Percentiles rank a stretch among this genome's conserved stretches.
These are phyloP conservation scores for Eupithecia pulchellata DNA, from an alignment of 2,888 invertebrate genomes.

Conservation along the genomic window DNA sequence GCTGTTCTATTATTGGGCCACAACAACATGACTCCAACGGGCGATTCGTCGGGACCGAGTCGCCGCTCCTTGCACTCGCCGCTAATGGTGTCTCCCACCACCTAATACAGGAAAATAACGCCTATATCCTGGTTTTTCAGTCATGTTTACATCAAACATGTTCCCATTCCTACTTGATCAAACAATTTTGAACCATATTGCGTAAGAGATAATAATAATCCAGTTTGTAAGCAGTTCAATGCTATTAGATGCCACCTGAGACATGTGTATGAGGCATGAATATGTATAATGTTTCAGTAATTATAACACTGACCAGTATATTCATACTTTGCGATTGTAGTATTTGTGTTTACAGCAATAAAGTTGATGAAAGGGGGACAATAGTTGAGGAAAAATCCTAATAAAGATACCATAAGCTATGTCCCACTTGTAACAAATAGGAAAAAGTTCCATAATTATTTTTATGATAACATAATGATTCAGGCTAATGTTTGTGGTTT, in stretches of 20 bases:
- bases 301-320: constrained; percentile 7
- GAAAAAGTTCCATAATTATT: not conserved
- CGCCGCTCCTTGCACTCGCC: constrained; percentile 97
- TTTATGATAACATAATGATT: not conserved
- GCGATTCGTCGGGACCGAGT: constrained; percentile 92
- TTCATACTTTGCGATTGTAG: not conserved
- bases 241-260: constrained; percentile 19
- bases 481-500: not conserved
- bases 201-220: constrained; percentile 10
- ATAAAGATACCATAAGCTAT: too few species aligned
- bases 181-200: constrained; percentile 12
- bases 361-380: not conserved
- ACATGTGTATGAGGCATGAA: constrained; percentile 19
- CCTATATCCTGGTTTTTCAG: constrained; percentile 30
- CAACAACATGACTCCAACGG: constrained; percentile 92
- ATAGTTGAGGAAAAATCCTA: not conserved
- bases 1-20: constrained; percentile 89
- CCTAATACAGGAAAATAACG: constrained; percentile 65
- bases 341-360: constrained; percentile 7
- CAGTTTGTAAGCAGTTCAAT: constrained; percentile 14
- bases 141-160: constrained; percentile 11
- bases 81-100: constrained; percentile 93
- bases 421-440: not conserved
- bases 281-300: constrained; percentile 17
- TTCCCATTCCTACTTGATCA: constrained; percentile 6